Evolutionary conservation across 2,797 vertebrate genomes (phyloP).

Genomic region (Thripadectes ignobilis): DNA sequence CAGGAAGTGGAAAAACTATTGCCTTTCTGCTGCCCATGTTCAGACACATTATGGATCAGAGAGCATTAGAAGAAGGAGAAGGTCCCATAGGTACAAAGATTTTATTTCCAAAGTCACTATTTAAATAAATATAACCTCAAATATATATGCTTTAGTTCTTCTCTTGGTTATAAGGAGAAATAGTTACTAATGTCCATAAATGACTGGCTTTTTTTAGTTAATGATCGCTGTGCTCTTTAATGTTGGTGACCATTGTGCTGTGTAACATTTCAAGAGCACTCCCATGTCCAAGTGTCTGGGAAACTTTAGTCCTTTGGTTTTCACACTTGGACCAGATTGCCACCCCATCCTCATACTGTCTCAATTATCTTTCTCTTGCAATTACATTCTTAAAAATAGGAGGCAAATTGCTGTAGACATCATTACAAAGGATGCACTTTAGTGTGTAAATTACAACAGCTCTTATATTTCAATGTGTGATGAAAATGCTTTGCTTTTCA

Average conservation of each 20-base stretch:
- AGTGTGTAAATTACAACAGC: neutral
- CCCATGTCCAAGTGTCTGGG: neutral
- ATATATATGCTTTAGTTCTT: neutral
- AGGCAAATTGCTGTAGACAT: neutral
- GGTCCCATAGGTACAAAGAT: conserved; percentile 88
- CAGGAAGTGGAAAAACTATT: conserved; percentile 97
- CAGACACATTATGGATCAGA: conserved; percentile 98
- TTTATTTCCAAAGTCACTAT: neutral
- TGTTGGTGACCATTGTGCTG: neutral
- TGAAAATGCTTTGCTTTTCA: conserved; percentile 69
- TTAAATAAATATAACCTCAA: neutral
- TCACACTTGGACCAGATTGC: neutral
- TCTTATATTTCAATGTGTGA: neutral
- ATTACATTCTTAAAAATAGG: neutral
- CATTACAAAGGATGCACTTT: neutral
- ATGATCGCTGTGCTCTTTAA: neutral
- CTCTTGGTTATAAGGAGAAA: neutral
- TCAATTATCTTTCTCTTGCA: neutral
- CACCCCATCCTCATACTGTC: neutral
- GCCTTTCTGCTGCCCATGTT: conserved; percentile 98
- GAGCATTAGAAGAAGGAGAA: conserved; percentile 91
- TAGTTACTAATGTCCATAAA: neutral
- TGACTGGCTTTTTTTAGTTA: neutral
- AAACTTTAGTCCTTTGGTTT: neutral
- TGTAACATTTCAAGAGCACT: neutral